Percentiles rank a stretch among this genome's conserved stretches.
Conservation (phyloP, 1,140 invertebrate genomes). For the Chrysopa pallens region DNA sequence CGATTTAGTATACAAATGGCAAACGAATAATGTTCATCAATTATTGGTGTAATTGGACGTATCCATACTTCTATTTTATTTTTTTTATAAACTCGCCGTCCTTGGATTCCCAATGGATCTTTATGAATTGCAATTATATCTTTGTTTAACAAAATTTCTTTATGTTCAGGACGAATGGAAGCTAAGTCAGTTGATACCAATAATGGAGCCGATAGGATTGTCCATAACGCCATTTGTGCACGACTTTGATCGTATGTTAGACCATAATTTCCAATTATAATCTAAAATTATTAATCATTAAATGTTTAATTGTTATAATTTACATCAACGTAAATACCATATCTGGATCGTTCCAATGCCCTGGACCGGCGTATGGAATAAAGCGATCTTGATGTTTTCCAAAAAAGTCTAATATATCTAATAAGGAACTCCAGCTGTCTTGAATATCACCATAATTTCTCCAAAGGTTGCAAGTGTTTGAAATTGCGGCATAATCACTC, state of each 20-base stretch:
- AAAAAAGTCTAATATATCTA: conserved; percentile 60
- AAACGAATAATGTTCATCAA: conserved; percentile 22
- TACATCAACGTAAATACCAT: conserved; percentile 37
- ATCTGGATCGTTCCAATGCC: conserved; percentile 84
- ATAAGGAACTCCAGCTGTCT: conserved; percentile 57
- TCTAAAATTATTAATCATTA: conserved; percentile 24
- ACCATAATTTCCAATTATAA: conserved; percentile 75
- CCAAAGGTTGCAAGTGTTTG: conserved; percentile 68
- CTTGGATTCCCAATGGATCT: conserved; percentile 59
- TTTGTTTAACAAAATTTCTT: conserved; percentile 58
- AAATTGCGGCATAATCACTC: conserved; percentile 51
- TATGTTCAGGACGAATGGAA: conserved; percentile 49
- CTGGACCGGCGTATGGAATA: conserved; percentile 54
- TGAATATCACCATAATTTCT: conserved; percentile 74
- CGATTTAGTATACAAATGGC: conserved; percentile 35
- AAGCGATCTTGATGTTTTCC: conserved; percentile 54
- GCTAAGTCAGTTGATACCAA: conserved; percentile 76
- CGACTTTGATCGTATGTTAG: conserved; percentile 68
- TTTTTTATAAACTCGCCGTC: conserved; percentile 27
- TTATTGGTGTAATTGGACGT: conserved; percentile 22
- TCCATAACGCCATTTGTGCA: conserved; percentile 82
- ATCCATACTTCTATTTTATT: conserved; percentile 29
- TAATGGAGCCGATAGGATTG: conserved; percentile 70
- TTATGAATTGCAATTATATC: conserved; percentile 67
- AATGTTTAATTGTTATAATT: not conserved